phyloP scores from a whole-genome alignment of 2,113 vertebrate genomes.

The Gnathonemus longibarbis region DNA sequence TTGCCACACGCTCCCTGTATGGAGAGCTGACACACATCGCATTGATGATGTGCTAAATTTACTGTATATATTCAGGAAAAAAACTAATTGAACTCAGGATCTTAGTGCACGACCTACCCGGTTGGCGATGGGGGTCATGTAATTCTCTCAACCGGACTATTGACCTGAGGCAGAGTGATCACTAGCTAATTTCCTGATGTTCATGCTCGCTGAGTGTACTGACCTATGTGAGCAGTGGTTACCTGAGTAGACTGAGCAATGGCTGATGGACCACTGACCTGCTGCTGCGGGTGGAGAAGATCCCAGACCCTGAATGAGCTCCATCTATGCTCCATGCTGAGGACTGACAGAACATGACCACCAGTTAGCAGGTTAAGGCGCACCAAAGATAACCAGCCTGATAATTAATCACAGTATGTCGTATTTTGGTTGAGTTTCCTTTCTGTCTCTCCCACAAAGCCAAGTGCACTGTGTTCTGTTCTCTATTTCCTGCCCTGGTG shows the following conservation, averaged over 20 bases:
- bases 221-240: neutral
- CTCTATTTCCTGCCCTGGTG: neutral
- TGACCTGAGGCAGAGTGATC: neutral
- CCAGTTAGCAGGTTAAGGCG: neutral
- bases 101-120: neutral
- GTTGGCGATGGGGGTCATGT: neutral
- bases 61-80: neutral
- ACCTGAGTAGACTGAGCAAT: neutral
- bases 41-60: neutral
- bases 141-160: neutral
- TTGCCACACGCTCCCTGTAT: slow-evolving; percentile 29
- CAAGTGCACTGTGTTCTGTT: neutral
- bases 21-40: slow-evolving; percentile 21
- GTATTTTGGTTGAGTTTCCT: neutral
- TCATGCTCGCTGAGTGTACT: neutral
- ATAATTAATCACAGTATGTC: neutral
- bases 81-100: neutral
- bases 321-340: slow-evolving; percentile 38
- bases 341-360: slow-evolving; percentile 33
- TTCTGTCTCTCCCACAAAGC: neutral
- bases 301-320: slow-evolving; percentile 34
- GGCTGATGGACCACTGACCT: slow-evolving; percentile 35
- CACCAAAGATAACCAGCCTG: neutral
- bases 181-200: neutral
- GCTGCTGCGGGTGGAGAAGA: slow-evolving; percentile 39